Evolutionary conservation across 2,113 vertebrate genomes (phyloP).

Genomic region (Pongo abelii): DNA sequence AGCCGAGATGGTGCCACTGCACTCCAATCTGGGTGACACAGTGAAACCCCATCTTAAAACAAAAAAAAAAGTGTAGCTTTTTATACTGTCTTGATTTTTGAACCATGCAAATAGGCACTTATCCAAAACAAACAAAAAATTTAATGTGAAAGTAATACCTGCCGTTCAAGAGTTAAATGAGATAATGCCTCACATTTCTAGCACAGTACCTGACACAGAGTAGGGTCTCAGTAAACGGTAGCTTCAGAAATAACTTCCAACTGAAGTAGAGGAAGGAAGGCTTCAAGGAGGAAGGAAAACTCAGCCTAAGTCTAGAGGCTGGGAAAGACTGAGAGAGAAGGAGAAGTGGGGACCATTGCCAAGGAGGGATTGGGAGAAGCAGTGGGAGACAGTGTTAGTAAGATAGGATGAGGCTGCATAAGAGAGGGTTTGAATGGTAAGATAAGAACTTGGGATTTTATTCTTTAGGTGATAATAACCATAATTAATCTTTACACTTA

Average conservation of each 20-base stretch:
- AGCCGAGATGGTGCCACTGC: too few species aligned
- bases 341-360: not conserved
- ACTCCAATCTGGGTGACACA: too few species aligned
- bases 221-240: not conserved
- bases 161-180: not conserved
- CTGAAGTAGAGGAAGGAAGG: not conserved
- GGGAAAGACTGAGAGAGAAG: not conserved
- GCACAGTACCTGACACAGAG: not conserved
- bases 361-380: too few species aligned
- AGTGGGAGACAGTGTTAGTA: not conserved
- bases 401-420: not conserved
- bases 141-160: not conserved
- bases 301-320: not conserved
- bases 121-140: not conserved
- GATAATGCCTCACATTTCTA: not conserved
- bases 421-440: not conserved
- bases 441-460: not conserved
- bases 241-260: not conserved
- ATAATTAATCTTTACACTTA: not conserved
- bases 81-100: not conserved
- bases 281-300: not conserved
- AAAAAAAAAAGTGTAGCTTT: not conserved
- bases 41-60: too few species aligned
- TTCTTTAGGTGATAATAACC: not conserved
- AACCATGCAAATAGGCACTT: not conserved